phyloP scores from a whole-genome alignment of 2,797 vertebrate genomes.

The Gymnodraco acuticeps region DNA sequence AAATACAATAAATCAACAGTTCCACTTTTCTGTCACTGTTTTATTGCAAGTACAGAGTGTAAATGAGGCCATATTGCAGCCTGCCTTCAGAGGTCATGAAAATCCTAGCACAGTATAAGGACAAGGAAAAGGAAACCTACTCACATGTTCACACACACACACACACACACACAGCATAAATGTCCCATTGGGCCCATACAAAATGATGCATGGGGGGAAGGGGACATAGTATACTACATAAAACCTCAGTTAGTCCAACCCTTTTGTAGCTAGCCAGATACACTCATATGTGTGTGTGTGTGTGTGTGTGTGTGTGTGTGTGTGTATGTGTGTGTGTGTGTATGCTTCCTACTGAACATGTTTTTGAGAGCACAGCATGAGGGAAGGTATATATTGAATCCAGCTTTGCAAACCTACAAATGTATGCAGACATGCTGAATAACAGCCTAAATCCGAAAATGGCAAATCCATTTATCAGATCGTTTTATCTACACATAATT shows the following conservation, averaged over 20 bases:
- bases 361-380: slow-evolving; percentile 7
- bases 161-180: slow-evolving; percentile 29
- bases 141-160: background rate
- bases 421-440: background rate
- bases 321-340: background rate
- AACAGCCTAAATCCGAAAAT: slow-evolving; percentile 16
- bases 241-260: slow-evolving; percentile 42
- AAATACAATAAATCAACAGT: background rate
- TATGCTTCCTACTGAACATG: background rate
- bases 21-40: background rate
- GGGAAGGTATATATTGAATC: background rate
- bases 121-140: too few species aligned
- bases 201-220: slow-evolving; percentile 49
- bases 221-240: slow-evolving; percentile 50
- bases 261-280: slow-evolving; percentile 28
- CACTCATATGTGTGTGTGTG: background rate
- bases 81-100: slow-evolving; percentile 14
- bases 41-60: background rate
- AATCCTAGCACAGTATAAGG: background rate
- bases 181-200: slow-evolving; percentile 61
- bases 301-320: too few species aligned
- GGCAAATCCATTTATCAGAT: slow-evolving; percentile 14
- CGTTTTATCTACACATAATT: slow-evolving; percentile 22
- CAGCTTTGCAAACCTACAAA: background rate
- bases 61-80: background rate